A percentile compares a stretch with the other conserved stretches of the same genome.
phyloP scores from a whole-genome alignment of 2,888 invertebrate species.

The Andrena minutula region DNA sequence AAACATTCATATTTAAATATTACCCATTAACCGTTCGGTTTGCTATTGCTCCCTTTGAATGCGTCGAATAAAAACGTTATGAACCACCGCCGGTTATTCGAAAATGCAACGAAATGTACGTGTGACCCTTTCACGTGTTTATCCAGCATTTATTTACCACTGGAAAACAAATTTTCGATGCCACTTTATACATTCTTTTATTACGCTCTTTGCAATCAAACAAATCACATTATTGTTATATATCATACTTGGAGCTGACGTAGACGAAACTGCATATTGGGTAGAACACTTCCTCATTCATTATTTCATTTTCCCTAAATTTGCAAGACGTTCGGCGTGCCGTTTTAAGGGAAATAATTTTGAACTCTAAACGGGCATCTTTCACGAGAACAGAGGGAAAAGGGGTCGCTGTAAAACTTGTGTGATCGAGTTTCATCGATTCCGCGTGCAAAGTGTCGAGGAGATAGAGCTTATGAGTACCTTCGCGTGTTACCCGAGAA shows the following conservation, averaged over 20 bases:
- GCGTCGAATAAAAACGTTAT: conserved; percentile 35
- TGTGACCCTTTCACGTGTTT: conserved; percentile 12
- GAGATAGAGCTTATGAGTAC: conserved; percentile 35
- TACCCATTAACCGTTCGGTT: conserved; percentile 12
- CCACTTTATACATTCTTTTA: background rate
- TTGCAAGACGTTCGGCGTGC: too few species aligned
- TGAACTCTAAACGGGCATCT: conserved; percentile 6
- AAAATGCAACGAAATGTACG: conserved; percentile 40
- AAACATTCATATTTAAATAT: conserved; percentile 46
- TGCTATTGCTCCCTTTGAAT: background rate
- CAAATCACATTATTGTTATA: background rate
- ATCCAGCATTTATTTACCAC: conserved; percentile 32
- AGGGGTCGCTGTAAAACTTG: conserved; percentile 1
- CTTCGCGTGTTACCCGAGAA: conserved; percentile 39
- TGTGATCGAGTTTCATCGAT: conserved; percentile 20
- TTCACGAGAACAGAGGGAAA: background rate
- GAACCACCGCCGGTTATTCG: conserved; percentile 27
- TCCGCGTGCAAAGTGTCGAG: conserved; percentile 13
- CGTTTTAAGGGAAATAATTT: background rate
- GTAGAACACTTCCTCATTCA: background rate
- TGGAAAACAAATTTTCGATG: conserved; percentile 25
- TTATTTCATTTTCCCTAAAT: too few species aligned
- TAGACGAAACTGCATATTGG: background rate
- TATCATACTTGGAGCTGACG: background rate
- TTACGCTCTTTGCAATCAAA: background rate